These are phyloP conservation scores for Linepithema humile DNA, from an alignment of 1,140 invertebrate species.

Conservation along the genomic window DNA sequence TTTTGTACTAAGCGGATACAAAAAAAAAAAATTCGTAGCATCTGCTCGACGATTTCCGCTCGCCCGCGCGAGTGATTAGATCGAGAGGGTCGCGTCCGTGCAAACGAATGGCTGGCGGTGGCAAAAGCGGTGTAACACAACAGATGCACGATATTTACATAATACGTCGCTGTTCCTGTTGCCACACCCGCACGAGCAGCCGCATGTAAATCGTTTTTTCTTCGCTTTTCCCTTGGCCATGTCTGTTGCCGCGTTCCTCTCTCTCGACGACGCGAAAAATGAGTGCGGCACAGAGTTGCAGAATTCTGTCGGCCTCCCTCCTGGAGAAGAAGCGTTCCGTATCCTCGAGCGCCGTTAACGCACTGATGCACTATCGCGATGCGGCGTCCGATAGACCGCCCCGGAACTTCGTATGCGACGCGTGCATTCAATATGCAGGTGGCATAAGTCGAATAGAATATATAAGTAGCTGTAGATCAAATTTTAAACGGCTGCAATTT, in stretches of 20 bases:
- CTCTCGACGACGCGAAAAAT: background rate
- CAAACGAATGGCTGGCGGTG: background rate
- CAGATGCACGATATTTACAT: slow-evolving; percentile 76
- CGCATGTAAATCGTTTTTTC: slow-evolving; percentile 77
- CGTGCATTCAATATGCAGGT: slow-evolving; percentile 38
- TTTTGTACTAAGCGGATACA: background rate
- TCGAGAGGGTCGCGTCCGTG: background rate
- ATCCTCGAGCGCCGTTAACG: slow-evolving; percentile 32
- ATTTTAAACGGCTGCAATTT: background rate
- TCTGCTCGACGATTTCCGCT: background rate
- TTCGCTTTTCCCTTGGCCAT: slow-evolving; percentile 76
- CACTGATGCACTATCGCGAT: slow-evolving; percentile 35
- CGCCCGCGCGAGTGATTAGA: slow-evolving; percentile 12
- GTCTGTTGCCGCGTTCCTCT: background rate
- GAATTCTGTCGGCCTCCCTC: background rate
- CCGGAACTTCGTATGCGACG: slow-evolving; percentile 2
- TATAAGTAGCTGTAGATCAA: background rate
- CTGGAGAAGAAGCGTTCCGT: slow-evolving; percentile 21
- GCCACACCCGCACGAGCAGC: slow-evolving; percentile 78
- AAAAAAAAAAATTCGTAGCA: background rate
- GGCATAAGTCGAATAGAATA: background rate
- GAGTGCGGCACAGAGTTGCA: background rate
- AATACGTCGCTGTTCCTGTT: slow-evolving; percentile 83
- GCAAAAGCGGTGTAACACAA: slow-evolving; percentile 8
- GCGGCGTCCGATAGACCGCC: slow-evolving; percentile 14